A percentile compares a stretch with the other conserved stretches of the same genome.
Conservation (phyloP, 1,140 invertebrate species). For the Achroia grisella region DNA sequence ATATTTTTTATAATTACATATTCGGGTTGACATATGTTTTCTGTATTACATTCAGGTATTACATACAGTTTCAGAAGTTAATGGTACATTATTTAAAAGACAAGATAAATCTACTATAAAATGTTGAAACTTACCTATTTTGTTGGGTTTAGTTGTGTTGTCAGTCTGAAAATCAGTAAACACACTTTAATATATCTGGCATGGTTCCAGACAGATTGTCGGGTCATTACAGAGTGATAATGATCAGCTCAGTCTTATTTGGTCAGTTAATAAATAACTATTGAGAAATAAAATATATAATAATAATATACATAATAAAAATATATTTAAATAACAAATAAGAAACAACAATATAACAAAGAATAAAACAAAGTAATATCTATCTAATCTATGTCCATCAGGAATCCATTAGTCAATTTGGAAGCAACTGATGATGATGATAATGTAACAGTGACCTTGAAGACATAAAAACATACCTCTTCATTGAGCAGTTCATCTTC, state of each 20-base stretch:
- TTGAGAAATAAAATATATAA: conserved; percentile 5
- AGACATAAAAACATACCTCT: conserved; percentile 77
- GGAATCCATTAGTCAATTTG: conserved; percentile 43
- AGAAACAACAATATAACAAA: background rate
- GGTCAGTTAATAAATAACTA: background rate
- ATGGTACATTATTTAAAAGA: no score
- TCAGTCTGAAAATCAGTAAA: conserved; percentile 60
- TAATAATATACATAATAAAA: background rate
- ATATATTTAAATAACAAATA: background rate
- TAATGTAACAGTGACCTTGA: conserved; percentile 54
- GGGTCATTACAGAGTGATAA: no score
- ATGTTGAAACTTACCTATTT: conserved; percentile 58
- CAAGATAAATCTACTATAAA: conserved; percentile 5
- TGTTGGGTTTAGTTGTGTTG: conserved; percentile 40
- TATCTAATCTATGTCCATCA: conserved; percentile 59
- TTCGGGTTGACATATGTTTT: no score
- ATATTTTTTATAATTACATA: no score
- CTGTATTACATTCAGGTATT: no score
- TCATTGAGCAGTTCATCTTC: conserved; percentile 87
- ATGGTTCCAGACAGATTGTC: conserved; percentile 5
- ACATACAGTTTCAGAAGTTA: no score
- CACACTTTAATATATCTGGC: conserved; percentile 16
- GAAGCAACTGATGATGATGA: conserved; percentile 22
- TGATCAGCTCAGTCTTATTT: background rate
- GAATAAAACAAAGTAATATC: background rate